These are phyloP conservation scores for Scarus forsteni DNA, from an alignment of 2,797 vertebrate species.

Conservation along the genomic window DNA sequence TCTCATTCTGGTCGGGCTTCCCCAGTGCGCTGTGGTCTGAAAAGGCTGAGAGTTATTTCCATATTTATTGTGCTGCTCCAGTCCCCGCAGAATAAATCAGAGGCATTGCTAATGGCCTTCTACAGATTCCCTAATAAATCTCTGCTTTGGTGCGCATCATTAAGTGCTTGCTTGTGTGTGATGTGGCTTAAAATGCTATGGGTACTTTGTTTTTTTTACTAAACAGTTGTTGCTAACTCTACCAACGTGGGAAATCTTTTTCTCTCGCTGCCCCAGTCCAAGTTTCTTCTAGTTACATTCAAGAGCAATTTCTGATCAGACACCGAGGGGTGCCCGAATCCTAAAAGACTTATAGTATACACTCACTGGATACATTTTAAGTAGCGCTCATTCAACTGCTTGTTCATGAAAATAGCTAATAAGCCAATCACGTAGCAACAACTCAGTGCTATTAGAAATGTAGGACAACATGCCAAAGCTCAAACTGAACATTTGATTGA, in stretches of 20 bases:
- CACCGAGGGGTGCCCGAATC: too few relatives aligned
- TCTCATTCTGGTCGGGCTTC: constrained; percentile 50
- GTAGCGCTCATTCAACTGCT: too few relatives aligned
- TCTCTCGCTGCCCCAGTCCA: not conserved
- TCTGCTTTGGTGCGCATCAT: constrained; percentile 81
- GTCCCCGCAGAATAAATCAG: constrained; percentile 81
- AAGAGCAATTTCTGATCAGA: too few relatives aligned
- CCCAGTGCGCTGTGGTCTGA: constrained; percentile 56
- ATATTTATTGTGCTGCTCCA: constrained; percentile 80
- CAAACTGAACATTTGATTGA: too few relatives aligned
- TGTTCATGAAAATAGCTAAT: too few relatives aligned
- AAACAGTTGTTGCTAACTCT: constrained; percentile 59
- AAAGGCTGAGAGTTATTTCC: constrained; percentile 80
- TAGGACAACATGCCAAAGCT: too few relatives aligned
- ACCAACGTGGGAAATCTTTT: constrained; percentile 2
- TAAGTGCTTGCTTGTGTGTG: constrained; percentile 71
- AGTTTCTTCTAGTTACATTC: too few relatives aligned
- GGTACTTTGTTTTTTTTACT: constrained; percentile 80
- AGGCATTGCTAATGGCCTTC: constrained; percentile 78
- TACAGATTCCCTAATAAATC: constrained; percentile 80
- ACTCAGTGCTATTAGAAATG: too few relatives aligned
- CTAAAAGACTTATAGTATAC: too few relatives aligned
- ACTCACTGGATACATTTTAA: too few relatives aligned
- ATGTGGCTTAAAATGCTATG: constrained; percentile 72
- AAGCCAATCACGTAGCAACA: too few relatives aligned